These are phyloP conservation scores for Hippoglossus stenolepis DNA, from an alignment of 2,113 vertebrate species.

Conservation along the genomic window DNA sequence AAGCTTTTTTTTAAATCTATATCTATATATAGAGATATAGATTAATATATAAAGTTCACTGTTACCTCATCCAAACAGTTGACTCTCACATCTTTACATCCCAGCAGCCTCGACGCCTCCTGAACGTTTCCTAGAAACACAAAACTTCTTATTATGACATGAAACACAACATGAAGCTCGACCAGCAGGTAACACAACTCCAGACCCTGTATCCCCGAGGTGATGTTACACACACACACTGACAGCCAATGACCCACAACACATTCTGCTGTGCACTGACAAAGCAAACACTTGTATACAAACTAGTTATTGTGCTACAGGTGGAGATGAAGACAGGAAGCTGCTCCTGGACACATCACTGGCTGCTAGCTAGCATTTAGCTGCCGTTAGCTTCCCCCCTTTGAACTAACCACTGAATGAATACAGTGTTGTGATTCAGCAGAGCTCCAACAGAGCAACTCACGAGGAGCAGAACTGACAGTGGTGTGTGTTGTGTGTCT, in stretches of 20 bases:
- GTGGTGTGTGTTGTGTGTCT: too few species aligned
- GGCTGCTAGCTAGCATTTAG: not conserved
- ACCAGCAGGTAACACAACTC: too few species aligned
- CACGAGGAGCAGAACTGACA: not conserved
- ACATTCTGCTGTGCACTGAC: not conserved
- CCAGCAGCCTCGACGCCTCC: conserved; percentile 91
- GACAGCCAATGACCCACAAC: too few species aligned
- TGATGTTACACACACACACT: too few species aligned
- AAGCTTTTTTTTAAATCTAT: not conserved
- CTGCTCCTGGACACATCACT: not conserved
- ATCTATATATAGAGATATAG: too few species aligned
- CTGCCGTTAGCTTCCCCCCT: not conserved
- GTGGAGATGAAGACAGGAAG: not conserved
- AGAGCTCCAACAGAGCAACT: not conserved
- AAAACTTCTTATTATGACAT: not conserved
- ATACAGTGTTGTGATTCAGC: not conserved
- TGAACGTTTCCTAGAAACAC: conserved; percentile 87
- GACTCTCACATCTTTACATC: conserved; percentile 93
- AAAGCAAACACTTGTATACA: not conserved
- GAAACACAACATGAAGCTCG: not conserved
- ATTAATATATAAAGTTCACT: not conserved
- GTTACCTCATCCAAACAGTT: conserved; percentile 99
- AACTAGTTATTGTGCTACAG: not conserved
- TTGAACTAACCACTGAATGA: not conserved
- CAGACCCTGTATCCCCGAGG: too few species aligned